Conservation (phyloP, 2,113 vertebrate species). For the Thunnus thynnus region DNA sequence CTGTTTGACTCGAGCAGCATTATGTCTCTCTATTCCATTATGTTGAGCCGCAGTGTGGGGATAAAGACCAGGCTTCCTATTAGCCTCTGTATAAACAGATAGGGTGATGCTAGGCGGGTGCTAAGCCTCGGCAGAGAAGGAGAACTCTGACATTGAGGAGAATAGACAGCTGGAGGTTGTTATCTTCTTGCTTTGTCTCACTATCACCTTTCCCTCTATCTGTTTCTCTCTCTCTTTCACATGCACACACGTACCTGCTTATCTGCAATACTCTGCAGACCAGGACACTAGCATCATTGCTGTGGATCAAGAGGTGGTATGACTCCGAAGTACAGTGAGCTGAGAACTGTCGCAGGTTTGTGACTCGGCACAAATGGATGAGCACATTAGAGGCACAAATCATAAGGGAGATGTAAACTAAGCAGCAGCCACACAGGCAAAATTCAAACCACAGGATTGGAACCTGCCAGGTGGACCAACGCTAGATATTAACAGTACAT, state of each 20-base stretch:
- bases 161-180: conserved; percentile 46
- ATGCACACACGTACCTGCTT: neutral
- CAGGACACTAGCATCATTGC: conserved; percentile 19
- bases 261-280: conserved; percentile 11
- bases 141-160: conserved; percentile 70
- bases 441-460: neutral
- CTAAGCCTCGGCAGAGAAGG: conserved; percentile 52
- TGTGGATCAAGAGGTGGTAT: conserved; percentile 29
- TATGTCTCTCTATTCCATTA: conserved; percentile 82
- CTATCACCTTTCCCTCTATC: conserved; percentile 41
- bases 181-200: conserved; percentile 54
- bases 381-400: neutral
- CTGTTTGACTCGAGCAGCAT: conserved; percentile 80
- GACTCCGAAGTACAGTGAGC: conserved; percentile 9
- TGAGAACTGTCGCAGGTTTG: conserved; percentile 14
- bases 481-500: neutral
- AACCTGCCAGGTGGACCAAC: neutral
- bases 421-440: neutral
- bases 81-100: conserved; percentile 79
- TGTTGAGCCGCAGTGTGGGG: conserved; percentile 70
- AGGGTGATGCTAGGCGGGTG: conserved; percentile 58
- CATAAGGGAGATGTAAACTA: neutral
- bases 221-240: conserved; percentile 4
- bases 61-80: conserved; percentile 78
- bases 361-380: neutral